Base-by-base conservation (phyloP, 2,888 invertebrate genomes). In the Drosophila seclusa region DNA sequence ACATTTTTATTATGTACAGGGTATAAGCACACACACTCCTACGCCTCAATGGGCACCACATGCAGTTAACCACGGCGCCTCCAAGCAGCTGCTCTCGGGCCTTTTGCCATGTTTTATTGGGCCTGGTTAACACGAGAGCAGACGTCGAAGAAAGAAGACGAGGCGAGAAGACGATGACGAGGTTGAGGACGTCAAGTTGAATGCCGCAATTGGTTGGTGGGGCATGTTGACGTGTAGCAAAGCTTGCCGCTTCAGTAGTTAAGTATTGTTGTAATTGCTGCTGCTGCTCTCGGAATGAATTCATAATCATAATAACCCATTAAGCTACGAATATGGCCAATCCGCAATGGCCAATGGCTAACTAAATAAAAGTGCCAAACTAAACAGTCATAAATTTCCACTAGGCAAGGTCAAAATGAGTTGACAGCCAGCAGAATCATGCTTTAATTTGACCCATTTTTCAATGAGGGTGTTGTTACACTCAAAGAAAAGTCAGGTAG, bases 301-400 rank as follows among this genome's bases (percentile, higher is more conserved):
- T 83, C 82, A 83, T 89, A 86, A 87, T 83, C 81, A 61, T 82
- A 86, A 86, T 84, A 79, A 86, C 78, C 82, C 78, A 79, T 78
- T 80, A 81, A 67, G 67, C 53, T 40, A 29, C 38, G 38, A 55
- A 55, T 38, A 29, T 21, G 40, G 59, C 58, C 58, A 42, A 36
- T 49, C 13, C 34, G 42, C 54, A 76, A 61, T 62, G 72, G 53
- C 58, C 40, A 57, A 21, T 49, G 58, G 53, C 71, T 62, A 55
- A 76, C 24, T 18, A 29, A 21, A 8, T 21, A 57, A 21, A 78
- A 81, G 76, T 87, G 84, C 79, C 69, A 72, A 84, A 60, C 77
- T 75, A 62, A 72, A 68, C 76, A 63, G 73, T 60, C 83, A 85
- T 86, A 86, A 86, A 86, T 83, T 83, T 79, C 27, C 70, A 65